Conservation (phyloP, 1,140 invertebrate species). For the Laupala kohalensis region DNA sequence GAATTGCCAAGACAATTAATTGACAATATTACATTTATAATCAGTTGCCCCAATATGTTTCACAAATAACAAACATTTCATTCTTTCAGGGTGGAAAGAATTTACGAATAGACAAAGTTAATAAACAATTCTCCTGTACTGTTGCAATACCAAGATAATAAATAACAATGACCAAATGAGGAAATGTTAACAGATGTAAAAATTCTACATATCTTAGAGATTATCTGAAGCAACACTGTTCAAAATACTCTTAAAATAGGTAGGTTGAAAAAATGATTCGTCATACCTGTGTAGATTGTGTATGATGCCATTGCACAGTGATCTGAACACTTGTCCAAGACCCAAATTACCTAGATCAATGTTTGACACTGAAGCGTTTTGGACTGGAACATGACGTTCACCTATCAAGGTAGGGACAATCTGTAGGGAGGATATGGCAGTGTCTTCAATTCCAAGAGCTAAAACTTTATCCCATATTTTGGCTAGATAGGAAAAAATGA, state of each 20-base stretch:
- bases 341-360: slow-evolving; percentile 58
- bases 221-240: background rate
- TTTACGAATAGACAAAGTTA: no score
- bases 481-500: slow-evolving; percentile 28
- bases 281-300: slow-evolving; percentile 53
- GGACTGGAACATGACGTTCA: slow-evolving; percentile 59
- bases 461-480: slow-evolving; percentile 68
- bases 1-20: no score
- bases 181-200: background rate
- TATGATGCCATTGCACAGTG: slow-evolving; percentile 66
- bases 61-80: no score
- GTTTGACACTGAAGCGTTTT: slow-evolving; percentile 50
- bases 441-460: slow-evolving; percentile 39
- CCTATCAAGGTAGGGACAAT: slow-evolving; percentile 61
- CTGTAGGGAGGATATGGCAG: slow-evolving; percentile 37
- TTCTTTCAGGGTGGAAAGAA: no score
- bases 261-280: background rate
- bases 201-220: background rate
- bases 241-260: background rate
- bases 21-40: no score
- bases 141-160: no score
- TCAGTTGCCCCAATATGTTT: no score
- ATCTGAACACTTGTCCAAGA: slow-evolving; percentile 55
- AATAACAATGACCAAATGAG: no score
- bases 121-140: no score